These are phyloP conservation scores for Psettodes erumei DNA, from an alignment of 2,113 vertebrate species.

Conservation along the genomic window DNA sequence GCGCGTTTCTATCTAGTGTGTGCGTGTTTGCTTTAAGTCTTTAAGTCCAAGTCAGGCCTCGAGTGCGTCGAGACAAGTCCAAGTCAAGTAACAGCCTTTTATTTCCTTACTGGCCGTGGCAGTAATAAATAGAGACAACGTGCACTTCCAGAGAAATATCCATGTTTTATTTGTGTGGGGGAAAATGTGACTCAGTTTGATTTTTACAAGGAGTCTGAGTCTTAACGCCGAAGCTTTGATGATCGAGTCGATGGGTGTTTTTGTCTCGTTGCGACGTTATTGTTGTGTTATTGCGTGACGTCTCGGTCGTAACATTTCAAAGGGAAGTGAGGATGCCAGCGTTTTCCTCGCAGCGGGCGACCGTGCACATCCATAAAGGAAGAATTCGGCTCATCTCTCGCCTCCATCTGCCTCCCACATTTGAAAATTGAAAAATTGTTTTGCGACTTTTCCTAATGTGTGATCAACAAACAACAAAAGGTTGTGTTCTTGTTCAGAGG, in stretches of 20 bases:
- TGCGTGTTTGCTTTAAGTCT: background rate
- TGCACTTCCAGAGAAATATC: background rate
- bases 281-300: background rate
- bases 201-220: background rate
- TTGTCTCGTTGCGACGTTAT: background rate
- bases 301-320: background rate
- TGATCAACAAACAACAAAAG: slow-evolving; percentile 14
- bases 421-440: background rate
- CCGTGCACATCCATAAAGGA: background rate
- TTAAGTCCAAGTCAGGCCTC: background rate
- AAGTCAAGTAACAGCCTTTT: too few relatives aligned
- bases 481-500: slow-evolving; percentile 12
- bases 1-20: background rate
- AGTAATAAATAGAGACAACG: too few relatives aligned
- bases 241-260: background rate
- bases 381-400: background rate
- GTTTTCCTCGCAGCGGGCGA: background rate
- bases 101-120: too few relatives aligned
- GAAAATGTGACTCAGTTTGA: background rate
- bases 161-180: background rate
- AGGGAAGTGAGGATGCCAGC: background rate
- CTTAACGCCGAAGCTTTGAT: background rate
- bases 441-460: background rate
- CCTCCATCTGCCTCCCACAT: slow-evolving; percentile 9
- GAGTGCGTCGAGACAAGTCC: background rate